These are phyloP conservation scores for Zoroaster sp. DNA, from an alignment of 53 echinoderm and acorn worm species.

Conservation along the genomic window DNA sequence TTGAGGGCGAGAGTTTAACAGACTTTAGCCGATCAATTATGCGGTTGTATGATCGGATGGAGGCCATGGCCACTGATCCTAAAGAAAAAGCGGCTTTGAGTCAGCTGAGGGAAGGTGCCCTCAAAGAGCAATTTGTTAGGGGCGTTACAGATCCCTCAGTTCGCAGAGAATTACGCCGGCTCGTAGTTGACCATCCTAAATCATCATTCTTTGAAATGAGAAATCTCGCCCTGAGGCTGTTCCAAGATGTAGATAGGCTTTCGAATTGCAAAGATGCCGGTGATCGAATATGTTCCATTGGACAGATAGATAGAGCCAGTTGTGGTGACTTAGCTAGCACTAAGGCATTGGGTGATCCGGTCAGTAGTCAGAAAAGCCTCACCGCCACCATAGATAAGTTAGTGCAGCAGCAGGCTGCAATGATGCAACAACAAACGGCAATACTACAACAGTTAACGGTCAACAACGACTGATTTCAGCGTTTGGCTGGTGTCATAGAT, in stretches of 20 bases:
- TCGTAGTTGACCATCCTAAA: not conserved
- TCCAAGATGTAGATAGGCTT: not conserved
- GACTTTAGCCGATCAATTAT: constrained; percentile 28
- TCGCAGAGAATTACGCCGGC: not conserved
- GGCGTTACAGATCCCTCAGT: not conserved
- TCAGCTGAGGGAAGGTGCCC: constrained; percentile 13
- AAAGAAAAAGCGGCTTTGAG: constrained; percentile 14
- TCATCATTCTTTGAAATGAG: not conserved
- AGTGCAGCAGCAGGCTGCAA: constrained; percentile 4
- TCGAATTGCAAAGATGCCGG: not conserved
- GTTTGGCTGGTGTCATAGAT: not conserved
- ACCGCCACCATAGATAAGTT: not conserved
- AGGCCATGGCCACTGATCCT: not conserved
- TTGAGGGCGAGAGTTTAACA: not conserved
- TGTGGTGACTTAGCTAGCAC: not conserved
- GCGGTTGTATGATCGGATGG: constrained; percentile 27
- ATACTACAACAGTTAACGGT: not conserved
- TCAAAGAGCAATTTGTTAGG: constrained; percentile 20
- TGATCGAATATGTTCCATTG: not conserved
- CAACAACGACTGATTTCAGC: not conserved
- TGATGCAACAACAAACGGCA: not conserved
- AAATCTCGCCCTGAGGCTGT: not conserved
- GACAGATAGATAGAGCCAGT: not conserved
- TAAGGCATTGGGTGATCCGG: not conserved
- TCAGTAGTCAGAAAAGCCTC: not conserved